Evolutionary conservation across 1,140 invertebrate species (phyloP).

Genomic region (Andrena cerasifolii): DNA sequence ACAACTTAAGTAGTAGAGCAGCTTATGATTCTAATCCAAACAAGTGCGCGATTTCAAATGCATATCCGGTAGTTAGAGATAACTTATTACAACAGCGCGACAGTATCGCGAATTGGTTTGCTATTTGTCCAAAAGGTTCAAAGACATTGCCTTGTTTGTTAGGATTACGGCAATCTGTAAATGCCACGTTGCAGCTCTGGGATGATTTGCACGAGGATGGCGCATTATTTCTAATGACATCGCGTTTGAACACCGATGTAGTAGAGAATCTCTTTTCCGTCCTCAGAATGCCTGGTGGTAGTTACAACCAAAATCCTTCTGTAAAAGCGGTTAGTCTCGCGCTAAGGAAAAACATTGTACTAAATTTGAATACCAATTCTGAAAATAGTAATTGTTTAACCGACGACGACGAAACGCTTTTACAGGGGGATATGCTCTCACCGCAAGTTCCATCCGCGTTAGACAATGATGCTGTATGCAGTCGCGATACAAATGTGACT

Average conservation of each 20-base stretch:
- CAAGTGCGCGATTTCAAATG: neutral
- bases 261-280: neutral
- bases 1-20: neutral
- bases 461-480: neutral
- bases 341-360: neutral
- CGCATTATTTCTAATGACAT: neutral
- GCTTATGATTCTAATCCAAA: neutral
- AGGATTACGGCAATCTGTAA: constrained; percentile 2
- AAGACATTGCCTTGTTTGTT: neutral
- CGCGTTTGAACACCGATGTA: neutral
- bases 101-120: neutral
- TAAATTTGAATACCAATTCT: neutral
- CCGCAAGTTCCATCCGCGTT: neutral
- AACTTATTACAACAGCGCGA: neutral
- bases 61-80: neutral
- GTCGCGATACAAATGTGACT: neutral
- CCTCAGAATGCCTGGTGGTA: neutral
- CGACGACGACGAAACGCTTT: neutral
- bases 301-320: neutral
- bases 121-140: neutral
- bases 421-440: neutral
- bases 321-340: neutral
- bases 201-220: neutral
- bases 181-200: neutral
- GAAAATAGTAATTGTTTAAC: neutral